phyloP scores from a whole-genome alignment of 2,888 invertebrate genomes.

The Zygothrica quintamaculata region DNA sequence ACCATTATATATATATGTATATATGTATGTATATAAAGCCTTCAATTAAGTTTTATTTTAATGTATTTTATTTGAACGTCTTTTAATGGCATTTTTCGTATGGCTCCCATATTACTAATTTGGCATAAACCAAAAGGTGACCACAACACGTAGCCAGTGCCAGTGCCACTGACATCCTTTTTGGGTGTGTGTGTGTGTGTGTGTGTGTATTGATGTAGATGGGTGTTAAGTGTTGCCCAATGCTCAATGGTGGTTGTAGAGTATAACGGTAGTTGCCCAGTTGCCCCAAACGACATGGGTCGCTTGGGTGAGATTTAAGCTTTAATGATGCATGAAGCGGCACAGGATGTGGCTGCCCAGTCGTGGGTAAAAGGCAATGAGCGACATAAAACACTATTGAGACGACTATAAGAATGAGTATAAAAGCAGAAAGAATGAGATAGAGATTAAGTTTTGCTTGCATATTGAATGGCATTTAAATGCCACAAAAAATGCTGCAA shows the following conservation, averaged over 20 bases:
- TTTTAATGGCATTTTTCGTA: constrained; percentile 77
- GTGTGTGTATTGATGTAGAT: constrained; percentile 20
- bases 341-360: constrained; percentile 80
- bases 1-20: no score
- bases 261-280: constrained; percentile 7
- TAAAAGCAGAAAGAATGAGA: no score
- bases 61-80: constrained; percentile 78
- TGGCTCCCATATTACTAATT: constrained; percentile 72
- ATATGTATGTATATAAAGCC: constrained; percentile 56
- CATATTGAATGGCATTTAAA: constrained; percentile 79
- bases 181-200: constrained; percentile 2
- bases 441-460: constrained; percentile 56
- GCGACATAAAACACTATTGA: constrained; percentile 52
- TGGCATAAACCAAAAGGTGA: constrained; percentile 78
- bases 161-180: constrained; percentile 36
- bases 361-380: constrained; percentile 80
- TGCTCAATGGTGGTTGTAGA: constrained; percentile 36
- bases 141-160: constrained; percentile 72
- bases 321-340: constrained; percentile 80
- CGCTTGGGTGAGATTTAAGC: constrained; percentile 80
- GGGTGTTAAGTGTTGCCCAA: constrained; percentile 73
- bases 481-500: constrained; percentile 64
- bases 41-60: constrained; percentile 79
- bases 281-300: constrained; percentile 69
- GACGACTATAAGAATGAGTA: no score